Evolutionary conservation across 2,888 invertebrate species (phyloP).

Genomic region (Bombylius major): DNA sequence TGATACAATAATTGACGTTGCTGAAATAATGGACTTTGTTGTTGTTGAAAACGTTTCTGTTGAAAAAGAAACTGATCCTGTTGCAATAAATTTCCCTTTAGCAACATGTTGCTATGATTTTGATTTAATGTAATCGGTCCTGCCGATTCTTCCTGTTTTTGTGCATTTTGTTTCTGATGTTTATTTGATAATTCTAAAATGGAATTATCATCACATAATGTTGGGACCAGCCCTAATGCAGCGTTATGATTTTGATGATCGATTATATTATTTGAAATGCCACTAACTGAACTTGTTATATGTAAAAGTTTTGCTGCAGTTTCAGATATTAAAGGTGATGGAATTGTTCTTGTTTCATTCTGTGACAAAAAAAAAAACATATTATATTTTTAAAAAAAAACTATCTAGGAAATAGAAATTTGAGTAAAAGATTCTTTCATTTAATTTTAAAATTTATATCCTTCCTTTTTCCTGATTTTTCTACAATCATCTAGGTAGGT

Average conservation of each 20-base stretch:
- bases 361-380: conserved; percentile 2
- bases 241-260: neutral
- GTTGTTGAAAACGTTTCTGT: neutral
- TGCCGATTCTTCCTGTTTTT: neutral
- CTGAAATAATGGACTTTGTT: neutral
- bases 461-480: too few relatives aligned
- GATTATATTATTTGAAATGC: conserved; percentile 4
- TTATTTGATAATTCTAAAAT: neutral
- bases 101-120: neutral
- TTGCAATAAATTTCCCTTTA: neutral
- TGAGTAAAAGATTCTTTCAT: too few relatives aligned
- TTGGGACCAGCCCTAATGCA: neutral
- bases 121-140: neutral
- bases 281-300: conserved; percentile 9
- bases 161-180: neutral
- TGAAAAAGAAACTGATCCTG: neutral
- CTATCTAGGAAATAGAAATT: too few relatives aligned
- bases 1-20: neutral
- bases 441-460: too few relatives aligned
- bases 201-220: neutral
- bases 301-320: conserved; percentile 4
- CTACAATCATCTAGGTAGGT: too few relatives aligned
- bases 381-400: too few relatives aligned
- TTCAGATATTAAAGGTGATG: conserved; percentile 1
- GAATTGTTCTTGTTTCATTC: conserved; percentile 1